Conservation (phyloP, 2,113 vertebrate species). For the Callospermophilus lateralis region DNA sequence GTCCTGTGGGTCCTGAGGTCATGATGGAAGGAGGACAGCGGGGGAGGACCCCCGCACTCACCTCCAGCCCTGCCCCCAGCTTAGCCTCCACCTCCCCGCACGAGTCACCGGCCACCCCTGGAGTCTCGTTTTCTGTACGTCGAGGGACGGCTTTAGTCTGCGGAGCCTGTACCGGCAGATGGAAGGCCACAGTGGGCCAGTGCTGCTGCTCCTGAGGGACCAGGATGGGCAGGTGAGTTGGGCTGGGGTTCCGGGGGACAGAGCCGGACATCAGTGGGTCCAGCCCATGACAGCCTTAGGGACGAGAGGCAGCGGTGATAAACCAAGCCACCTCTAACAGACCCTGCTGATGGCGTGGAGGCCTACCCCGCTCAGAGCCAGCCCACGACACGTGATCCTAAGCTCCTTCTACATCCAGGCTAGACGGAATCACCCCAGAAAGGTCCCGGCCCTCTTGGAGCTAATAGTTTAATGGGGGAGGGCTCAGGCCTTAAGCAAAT, state of each 20-base stretch:
- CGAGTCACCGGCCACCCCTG: conserved; percentile 79
- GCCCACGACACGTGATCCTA: fast-evolving
- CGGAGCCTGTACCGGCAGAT: conserved; percentile 88
- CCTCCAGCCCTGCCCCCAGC: conserved; percentile 74
- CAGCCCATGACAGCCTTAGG: neutral
- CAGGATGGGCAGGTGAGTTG: conserved; percentile 84
- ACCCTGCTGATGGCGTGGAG: neutral
- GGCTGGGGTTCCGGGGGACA: neutral
- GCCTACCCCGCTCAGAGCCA: neutral
- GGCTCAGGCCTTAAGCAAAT: neutral
- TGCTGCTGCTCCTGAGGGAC: conserved; percentile 86
- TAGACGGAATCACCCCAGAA: neutral
- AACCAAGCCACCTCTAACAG: neutral
- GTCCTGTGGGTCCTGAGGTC: neutral
- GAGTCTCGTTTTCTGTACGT: conserved; percentile 85
- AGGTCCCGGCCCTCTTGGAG: neutral
- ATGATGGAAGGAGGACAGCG: neutral
- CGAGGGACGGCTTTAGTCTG: conserved; percentile 87
- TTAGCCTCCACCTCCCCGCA: conserved; percentile 82
- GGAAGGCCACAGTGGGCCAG: conserved; percentile 80
- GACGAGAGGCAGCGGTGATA: neutral
- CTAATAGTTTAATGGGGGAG: neutral
- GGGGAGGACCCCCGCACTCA: neutral
- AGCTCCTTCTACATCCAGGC: neutral
- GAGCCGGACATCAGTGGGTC: neutral